phyloP scores from a whole-genome alignment of 2,113 vertebrate species.

The Ophthalmolycus amberensis region DNA sequence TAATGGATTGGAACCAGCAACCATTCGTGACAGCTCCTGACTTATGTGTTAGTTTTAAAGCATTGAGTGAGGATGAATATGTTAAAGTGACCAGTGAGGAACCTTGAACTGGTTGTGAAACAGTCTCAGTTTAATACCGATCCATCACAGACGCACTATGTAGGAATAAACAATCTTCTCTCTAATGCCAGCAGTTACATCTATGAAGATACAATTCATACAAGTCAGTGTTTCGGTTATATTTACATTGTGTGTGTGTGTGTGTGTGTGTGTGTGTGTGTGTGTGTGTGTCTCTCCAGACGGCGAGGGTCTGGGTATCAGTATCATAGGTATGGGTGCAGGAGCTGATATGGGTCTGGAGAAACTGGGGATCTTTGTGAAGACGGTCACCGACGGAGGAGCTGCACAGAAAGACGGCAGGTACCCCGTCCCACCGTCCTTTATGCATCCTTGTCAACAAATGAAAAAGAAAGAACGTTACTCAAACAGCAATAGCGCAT shows the following conservation, averaged over 20 bases:
- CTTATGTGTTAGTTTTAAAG: background rate
- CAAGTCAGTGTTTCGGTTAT: background rate
- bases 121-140: too few species aligned
- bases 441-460: too few species aligned
- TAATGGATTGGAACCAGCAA: conserved; percentile 57
- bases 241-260: background rate
- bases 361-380: conserved; percentile 97
- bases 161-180: too few species aligned
- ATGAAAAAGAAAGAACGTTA: background rate
- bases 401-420: conserved; percentile 93
- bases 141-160: too few species aligned
- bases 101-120: too few species aligned
- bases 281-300: conserved; percentile 75
- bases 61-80: background rate
- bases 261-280: conserved; percentile 23
- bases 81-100: background rate
- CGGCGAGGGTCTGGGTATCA: conserved; percentile 93
- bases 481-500: background rate
- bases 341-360: conserved; percentile 97
- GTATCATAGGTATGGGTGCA: conserved; percentile 97
- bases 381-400: conserved; percentile 94
- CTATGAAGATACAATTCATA: background rate
- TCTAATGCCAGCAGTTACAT: background rate
- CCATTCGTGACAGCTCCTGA: conserved; percentile 32
- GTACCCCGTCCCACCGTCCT: conserved; percentile 49